Conservation (phyloP, 1,140 invertebrate genomes). For the Diorhabda sublineata region DNA sequence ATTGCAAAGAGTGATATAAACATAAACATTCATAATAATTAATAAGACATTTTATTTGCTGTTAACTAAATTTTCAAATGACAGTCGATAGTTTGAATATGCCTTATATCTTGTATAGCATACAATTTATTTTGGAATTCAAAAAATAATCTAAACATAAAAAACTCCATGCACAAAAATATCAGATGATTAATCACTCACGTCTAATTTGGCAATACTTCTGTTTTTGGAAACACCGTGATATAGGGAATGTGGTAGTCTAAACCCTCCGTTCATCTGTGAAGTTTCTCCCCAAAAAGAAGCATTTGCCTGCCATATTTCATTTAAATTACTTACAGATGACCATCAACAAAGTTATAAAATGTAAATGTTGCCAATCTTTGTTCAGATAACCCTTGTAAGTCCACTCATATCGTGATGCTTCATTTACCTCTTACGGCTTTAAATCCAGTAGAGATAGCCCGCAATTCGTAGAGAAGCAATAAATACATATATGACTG, state of each 20-base stretch:
- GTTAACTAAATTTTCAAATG: no score
- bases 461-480: background rate
- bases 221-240: no score
- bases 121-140: no score
- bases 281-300: slow-evolving; percentile 26
- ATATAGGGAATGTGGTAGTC: background rate
- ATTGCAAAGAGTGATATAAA: no score
- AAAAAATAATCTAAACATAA: no score
- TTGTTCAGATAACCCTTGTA: slow-evolving; percentile 37
- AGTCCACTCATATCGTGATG: slow-evolving; percentile 31
- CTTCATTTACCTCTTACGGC: slow-evolving; percentile 43
- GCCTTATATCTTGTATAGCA: no score
- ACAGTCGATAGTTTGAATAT: no score
- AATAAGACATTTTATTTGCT: no score
- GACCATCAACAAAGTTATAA: slow-evolving; percentile 43
- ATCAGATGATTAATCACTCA: no score
- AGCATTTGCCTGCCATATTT: slow-evolving; percentile 35
- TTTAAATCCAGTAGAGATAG: slow-evolving; percentile 24
- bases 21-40: no score
- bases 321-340: slow-evolving; percentile 41
- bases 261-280: background rate
- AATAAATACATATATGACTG: background rate
- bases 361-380: slow-evolving; percentile 41
- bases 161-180: no score
- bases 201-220: no score